A percentile compares a stretch with the other conserved stretches of the same genome.
phyloP scores from a whole-genome alignment of 1,140 invertebrate species.

The Potamilus streckersoni region DNA sequence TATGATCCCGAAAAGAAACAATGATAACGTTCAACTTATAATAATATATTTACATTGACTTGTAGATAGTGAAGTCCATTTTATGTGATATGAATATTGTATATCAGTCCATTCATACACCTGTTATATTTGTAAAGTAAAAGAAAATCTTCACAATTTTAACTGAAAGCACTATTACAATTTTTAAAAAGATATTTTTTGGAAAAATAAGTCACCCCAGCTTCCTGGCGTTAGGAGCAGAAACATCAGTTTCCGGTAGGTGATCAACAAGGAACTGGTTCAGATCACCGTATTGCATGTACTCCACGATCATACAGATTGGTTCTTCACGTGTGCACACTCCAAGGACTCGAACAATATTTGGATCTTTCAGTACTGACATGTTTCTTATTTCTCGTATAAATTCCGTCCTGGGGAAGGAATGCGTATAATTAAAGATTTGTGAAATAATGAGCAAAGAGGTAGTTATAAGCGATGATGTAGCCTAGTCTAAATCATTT shows the following conservation, averaged over 20 bases:
- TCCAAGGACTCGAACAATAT: slow-evolving; percentile 88
- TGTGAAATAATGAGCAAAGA: no score
- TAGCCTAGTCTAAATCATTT: no score
- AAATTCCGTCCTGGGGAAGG: slow-evolving; percentile 82
- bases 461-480: no score
- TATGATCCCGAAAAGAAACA: no score
- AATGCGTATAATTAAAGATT: no score
- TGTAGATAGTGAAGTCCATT: background rate
- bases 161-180: background rate
- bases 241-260: slow-evolving; percentile 61
- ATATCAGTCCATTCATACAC: background rate
- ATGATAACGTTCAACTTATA: no score
- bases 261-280: slow-evolving; percentile 89
- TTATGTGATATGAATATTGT: no score
- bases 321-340: slow-evolving; percentile 86
- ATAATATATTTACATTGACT: no score
- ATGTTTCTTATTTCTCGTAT: slow-evolving; percentile 89
- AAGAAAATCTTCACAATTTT: background rate
- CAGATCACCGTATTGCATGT: slow-evolving; percentile 89
- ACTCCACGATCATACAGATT: slow-evolving; percentile 89
- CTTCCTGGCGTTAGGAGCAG: slow-evolving; percentile 58
- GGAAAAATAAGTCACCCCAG: slow-evolving; percentile 54
- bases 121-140: background rate
- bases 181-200: background rate
- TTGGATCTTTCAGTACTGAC: slow-evolving; percentile 85